Percentiles rank a stretch among this genome's conserved stretches.
Conservation (phyloP, 2,797 vertebrate species). For the Adrianichthys oophorus region DNA sequence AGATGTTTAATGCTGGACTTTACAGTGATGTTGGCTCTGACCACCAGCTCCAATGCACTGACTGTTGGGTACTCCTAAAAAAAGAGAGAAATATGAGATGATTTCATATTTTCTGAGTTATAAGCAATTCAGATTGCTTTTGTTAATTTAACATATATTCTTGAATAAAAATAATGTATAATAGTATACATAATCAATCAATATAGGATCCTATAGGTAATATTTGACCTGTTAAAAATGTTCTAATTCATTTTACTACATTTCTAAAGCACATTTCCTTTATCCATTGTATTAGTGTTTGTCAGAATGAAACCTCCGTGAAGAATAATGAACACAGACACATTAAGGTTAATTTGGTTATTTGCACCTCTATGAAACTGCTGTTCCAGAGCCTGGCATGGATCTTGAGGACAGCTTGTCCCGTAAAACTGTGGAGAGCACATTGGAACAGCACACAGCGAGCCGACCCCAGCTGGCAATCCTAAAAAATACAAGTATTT, state of each 20-base stretch:
- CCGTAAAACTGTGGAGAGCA: slow-evolving; percentile 86
- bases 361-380: slow-evolving; percentile 90
- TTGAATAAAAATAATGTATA: too few relatives aligned
- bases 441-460: slow-evolving; percentile 86
- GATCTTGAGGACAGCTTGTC: slow-evolving; percentile 79
- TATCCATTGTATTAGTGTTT: slow-evolving; percentile 5
- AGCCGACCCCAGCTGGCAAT: slow-evolving; percentile 85
- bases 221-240: too few relatives aligned
- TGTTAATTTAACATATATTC: too few relatives aligned
- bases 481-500: slow-evolving; percentile 65
- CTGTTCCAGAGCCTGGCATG: slow-evolving; percentile 90
- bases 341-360: neutral
- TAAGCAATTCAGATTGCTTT: neutral
- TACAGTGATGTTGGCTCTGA: slow-evolving; percentile 89
- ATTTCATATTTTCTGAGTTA: neutral
- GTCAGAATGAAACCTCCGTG: slow-evolving; percentile 8
- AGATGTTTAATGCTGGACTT: slow-evolving; percentile 89
- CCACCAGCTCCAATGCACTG: slow-evolving; percentile 86
- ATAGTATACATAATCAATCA: too few relatives aligned
- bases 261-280: too few relatives aligned
- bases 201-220: too few relatives aligned
- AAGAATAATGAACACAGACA: neutral
- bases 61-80: slow-evolving; percentile 83
- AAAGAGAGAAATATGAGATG: neutral
- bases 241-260: too few relatives aligned